These are phyloP conservation scores for Drosophila funebris DNA, from an alignment of 1,140 invertebrate genomes.

Conservation along the genomic window DNA sequence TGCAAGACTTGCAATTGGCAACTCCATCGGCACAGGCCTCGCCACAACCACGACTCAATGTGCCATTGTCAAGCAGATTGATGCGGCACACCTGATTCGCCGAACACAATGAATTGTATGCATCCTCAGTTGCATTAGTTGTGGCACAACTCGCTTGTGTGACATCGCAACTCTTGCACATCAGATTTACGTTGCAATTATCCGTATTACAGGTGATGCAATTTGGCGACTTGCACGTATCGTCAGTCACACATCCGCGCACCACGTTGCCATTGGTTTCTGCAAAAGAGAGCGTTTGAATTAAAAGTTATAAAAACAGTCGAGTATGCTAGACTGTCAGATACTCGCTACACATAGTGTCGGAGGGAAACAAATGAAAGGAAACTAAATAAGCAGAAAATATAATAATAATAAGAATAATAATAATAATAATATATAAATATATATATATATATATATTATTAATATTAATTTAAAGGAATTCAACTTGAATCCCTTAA, in stretches of 20 bases:
- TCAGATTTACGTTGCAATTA: constrained; percentile 42
- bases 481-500: no score
- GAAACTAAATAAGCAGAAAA: no score
- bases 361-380: no score
- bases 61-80: constrained; percentile 14
- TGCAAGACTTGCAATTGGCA: constrained; percentile 40
- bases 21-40: not conserved
- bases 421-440: no score
- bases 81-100: constrained; percentile 28
- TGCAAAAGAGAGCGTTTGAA: not conserved
- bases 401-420: no score
- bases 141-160: constrained; percentile 19
- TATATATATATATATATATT: no score
- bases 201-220: constrained; percentile 29
- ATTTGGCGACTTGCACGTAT: not conserved
- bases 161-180: constrained; percentile 52
- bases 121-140: not conserved
- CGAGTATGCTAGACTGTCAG: not conserved
- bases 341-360: no score
- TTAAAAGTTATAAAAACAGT: not conserved
- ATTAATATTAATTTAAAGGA: no score
- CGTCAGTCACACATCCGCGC: constrained; percentile 35
- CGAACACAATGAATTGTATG: constrained; percentile 6
- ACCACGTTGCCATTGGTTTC: not conserved
- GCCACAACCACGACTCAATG: constrained; percentile 41